Evolutionary conservation across 1,140 invertebrate species (phyloP).

Genomic region (Diuraphis noxia): DNA sequence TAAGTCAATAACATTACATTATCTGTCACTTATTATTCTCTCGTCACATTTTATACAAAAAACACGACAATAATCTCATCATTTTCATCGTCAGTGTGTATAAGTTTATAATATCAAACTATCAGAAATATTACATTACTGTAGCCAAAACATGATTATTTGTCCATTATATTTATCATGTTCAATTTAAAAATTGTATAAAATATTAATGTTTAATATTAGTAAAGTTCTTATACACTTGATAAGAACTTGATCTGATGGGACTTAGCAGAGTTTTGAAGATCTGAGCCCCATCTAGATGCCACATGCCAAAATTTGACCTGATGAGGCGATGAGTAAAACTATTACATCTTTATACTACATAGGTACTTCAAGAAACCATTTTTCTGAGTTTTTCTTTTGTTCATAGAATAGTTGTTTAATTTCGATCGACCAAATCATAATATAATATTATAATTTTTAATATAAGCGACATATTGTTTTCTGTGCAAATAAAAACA

Average conservation of each 20-base stretch:
- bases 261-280: too few species aligned
- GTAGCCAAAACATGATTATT: background rate
- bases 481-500: background rate
- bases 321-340: background rate
- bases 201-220: background rate
- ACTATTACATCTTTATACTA: background rate
- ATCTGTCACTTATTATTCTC: background rate
- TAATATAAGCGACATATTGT: background rate
- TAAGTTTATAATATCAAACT: too few species aligned
- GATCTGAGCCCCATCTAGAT: too few species aligned
- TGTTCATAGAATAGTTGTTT: rapidly evolving
- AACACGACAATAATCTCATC: background rate
- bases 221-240: too few species aligned
- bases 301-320: background rate
- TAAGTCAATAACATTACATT: too few species aligned
- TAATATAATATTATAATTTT: background rate
- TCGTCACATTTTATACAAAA: background rate
- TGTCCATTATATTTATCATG: background rate
- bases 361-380: background rate
- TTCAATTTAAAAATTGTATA: background rate
- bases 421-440: background rate
- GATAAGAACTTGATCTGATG: too few species aligned
- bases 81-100: too few species aligned
- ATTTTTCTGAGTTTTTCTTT: background rate
- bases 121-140: background rate